A percentile compares a stretch with the other conserved stretches of the same genome.
These are phyloP conservation scores for Subacronicta megacephala DNA, from an alignment of 2,888 invertebrate genomes.

Conservation along the genomic window DNA sequence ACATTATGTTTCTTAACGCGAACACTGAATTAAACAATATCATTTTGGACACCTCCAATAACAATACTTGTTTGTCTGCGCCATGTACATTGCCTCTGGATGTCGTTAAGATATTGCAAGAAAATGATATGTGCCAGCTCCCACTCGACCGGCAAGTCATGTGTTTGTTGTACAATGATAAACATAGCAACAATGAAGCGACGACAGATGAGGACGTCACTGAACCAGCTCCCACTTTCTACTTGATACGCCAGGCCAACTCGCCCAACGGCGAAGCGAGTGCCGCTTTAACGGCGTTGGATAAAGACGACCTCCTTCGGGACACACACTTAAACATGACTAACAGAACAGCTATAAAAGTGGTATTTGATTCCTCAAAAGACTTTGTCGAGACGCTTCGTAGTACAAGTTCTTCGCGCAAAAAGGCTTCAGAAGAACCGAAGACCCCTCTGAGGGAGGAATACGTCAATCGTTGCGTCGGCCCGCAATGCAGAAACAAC, in stretches of 20 bases:
- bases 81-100: conserved; percentile 84
- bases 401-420: conserved; percentile 72
- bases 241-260: conserved; percentile 82
- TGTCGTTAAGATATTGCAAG: conserved; percentile 76
- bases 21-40: conserved; percentile 76
- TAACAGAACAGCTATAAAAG: conserved; percentile 81
- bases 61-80: conserved; percentile 84
- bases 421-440: conserved; percentile 62
- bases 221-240: conserved; percentile 83
- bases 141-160: conserved; percentile 81
- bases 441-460: conserved; percentile 68
- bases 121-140: conserved; percentile 82
- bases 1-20: conserved; percentile 80
- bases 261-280: conserved; percentile 73
- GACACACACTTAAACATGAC: conserved; percentile 80
- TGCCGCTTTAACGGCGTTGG: conserved; percentile 79
- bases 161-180: conserved; percentile 84
- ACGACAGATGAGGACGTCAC: conserved; percentile 79
- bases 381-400: conserved; percentile 84
- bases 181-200: conserved; percentile 70
- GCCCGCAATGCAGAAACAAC: conserved; percentile 75
- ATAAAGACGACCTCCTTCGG: conserved; percentile 78
- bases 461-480: conserved; percentile 75
- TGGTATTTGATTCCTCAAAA: conserved; percentile 82
- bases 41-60: conserved; percentile 77